Evolutionary conservation across 2,113 vertebrate genomes (phyloP).

Genomic region (Arenaria interpres): DNA sequence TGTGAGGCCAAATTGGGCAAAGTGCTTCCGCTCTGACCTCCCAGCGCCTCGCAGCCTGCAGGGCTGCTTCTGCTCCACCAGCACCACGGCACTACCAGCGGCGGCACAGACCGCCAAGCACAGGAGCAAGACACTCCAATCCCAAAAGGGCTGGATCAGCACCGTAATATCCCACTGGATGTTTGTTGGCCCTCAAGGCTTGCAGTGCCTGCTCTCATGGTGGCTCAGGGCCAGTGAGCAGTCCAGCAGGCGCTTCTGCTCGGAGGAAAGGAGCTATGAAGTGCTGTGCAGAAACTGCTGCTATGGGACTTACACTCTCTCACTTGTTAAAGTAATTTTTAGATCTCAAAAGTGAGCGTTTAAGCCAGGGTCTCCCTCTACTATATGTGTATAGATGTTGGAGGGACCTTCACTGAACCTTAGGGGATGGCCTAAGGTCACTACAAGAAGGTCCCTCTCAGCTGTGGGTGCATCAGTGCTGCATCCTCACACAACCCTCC

Average conservation of each 20-base stretch:
- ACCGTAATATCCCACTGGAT: not conserved
- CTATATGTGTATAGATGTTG: not conserved
- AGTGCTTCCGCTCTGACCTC: not conserved
- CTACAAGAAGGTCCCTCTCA: not conserved
- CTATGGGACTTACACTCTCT: rapidly evolving
- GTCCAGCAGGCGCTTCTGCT: not conserved
- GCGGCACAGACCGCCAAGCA: not conserved
- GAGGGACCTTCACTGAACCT: not conserved
- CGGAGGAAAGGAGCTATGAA: not conserved
- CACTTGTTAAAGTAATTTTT: not conserved
- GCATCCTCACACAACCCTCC: not conserved
- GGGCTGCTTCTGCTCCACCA: not conserved
- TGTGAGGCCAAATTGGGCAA: not conserved
- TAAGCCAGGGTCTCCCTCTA: not conserved
- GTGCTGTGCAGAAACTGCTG: not conserved
- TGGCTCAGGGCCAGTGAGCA: not conserved
- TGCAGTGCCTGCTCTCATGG: not conserved
- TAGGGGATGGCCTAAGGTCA: not conserved
- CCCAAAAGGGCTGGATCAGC: not conserved
- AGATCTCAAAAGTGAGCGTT: not conserved
- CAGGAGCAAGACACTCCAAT: not conserved
- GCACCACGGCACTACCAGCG: not conserved
- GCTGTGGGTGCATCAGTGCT: rapidly evolving
- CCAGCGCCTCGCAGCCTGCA: not conserved
- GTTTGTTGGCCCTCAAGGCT: not conserved